Conservation (phyloP, 2,797 vertebrate species). For the Dermochelys coriacea region DNA sequence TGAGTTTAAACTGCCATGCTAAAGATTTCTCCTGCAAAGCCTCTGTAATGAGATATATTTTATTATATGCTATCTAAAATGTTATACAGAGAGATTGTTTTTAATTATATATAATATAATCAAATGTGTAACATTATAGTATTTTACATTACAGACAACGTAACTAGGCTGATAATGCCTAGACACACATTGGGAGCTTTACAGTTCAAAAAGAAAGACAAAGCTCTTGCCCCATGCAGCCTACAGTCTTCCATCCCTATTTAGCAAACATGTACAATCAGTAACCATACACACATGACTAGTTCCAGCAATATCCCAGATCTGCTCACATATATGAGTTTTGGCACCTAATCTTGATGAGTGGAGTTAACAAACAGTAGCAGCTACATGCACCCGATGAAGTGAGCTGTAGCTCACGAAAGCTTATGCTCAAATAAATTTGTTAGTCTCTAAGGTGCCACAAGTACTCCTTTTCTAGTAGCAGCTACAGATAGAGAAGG, state of each 20-base stretch:
- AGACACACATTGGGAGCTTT: neutral
- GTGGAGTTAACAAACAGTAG: neutral
- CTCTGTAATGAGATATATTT: neutral
- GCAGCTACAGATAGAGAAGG: neutral
- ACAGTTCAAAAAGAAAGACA: neutral
- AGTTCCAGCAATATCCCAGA: neutral
- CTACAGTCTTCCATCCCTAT: neutral
- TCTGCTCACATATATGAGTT: rapidly evolving
- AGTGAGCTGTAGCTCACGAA: too few species aligned
- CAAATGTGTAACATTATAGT: neutral
- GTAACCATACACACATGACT: neutral
- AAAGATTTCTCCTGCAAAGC: neutral
- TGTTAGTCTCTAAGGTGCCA: too few species aligned
- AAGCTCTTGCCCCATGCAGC: neutral
- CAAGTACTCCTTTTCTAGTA: too few species aligned
- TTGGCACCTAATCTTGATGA: rapidly evolving
- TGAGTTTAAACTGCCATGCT: neutral
- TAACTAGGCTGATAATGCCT: neutral
- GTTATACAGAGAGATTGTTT: neutral
- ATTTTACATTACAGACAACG: neutral
- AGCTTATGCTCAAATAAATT: too few species aligned
- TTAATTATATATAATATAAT: neutral
- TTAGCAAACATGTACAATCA: neutral
- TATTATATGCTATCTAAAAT: neutral
- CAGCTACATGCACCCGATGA: too few species aligned